These are phyloP conservation scores for Microcebus ravelobensis DNA, from an alignment of 2,113 vertebrate genomes.

Conservation along the genomic window DNA sequence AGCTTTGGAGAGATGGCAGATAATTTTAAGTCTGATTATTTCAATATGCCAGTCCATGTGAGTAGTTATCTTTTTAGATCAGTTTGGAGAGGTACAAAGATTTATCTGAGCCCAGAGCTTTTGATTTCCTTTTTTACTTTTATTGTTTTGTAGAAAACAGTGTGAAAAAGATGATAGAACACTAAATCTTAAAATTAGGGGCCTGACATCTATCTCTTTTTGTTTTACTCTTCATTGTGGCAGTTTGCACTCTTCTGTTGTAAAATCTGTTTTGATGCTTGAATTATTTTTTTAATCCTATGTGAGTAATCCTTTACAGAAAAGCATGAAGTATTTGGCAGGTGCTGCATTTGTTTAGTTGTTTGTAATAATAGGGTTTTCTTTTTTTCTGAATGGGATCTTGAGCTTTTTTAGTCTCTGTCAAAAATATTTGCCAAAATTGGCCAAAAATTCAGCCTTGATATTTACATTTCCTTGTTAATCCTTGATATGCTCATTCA, in stretches of 20 bases:
- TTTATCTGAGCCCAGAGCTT: constrained; percentile 8
- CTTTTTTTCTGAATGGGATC: neutral
- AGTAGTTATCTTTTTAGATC: constrained; percentile 78
- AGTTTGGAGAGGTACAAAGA: neutral
- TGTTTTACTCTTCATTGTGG: neutral
- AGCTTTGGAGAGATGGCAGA: constrained; percentile 99
- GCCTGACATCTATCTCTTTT: neutral
- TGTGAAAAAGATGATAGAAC: neutral
- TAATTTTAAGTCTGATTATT: constrained; percentile 99
- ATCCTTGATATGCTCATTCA: neutral
- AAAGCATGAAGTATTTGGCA: neutral
- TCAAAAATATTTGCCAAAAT: neutral
- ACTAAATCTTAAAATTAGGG: neutral
- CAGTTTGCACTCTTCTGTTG: neutral
- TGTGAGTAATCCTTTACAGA: neutral
- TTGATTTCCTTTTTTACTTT: constrained; percentile 38
- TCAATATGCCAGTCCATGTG: constrained; percentile 99
- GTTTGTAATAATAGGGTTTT: neutral
- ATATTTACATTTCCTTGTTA: neutral
- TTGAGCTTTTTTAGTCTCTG: neutral
- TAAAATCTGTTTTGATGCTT: neutral
- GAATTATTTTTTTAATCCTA: neutral
- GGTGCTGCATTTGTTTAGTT: constrained; percentile 48
- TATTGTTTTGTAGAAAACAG: neutral
- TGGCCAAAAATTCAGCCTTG: constrained; percentile 11